These are phyloP conservation scores for Chrysogorgia sp. DNA, from an alignment of 92 coral and sea anemone species.

Conservation along the genomic window DNA sequence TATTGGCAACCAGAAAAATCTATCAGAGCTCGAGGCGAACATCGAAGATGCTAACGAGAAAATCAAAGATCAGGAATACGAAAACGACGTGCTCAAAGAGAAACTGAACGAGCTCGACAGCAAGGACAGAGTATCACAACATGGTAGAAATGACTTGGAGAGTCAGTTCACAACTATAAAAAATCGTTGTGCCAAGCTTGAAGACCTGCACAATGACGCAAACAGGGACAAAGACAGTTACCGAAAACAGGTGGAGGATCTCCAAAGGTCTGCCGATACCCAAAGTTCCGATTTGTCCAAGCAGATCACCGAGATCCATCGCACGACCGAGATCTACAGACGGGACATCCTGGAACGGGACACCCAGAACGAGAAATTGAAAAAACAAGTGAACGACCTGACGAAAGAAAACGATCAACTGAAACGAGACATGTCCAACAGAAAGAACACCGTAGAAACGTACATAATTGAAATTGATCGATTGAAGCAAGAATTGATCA, in stretches of 20 bases:
- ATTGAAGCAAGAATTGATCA: conserved; percentile 34
- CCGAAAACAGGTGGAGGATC: conserved; percentile 67
- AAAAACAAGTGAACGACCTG: conserved; percentile 76
- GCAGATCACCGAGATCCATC: conserved; percentile 73
- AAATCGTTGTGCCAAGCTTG: conserved; percentile 65
- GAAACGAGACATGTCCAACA: conserved; percentile 76
- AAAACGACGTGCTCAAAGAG: conserved; percentile 80
- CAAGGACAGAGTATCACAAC: conserved; percentile 52
- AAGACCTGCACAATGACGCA: conserved; percentile 68
- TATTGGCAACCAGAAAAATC: conserved; percentile 59
- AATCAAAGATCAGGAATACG: conserved; percentile 76
- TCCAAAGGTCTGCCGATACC: conserved; percentile 72
- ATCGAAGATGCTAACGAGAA: conserved; percentile 69
- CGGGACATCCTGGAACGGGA: conserved; percentile 73
- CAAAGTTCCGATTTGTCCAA: conserved; percentile 71
- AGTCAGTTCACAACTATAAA: conserved; percentile 55
- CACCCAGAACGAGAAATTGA: conserved; percentile 73
- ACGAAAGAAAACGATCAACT: conserved; percentile 77
- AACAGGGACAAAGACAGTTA: conserved; percentile 67
- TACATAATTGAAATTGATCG: conserved; percentile 42
- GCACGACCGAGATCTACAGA: conserved; percentile 68
- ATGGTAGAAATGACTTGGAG: conserved; percentile 66
- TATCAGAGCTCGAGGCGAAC: conserved; percentile 69
- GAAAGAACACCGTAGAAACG: conserved; percentile 57
- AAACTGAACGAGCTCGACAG: conserved; percentile 71